Conservation (phyloP, 2,888 invertebrate species). For the Opisthograptis luteolata region DNA sequence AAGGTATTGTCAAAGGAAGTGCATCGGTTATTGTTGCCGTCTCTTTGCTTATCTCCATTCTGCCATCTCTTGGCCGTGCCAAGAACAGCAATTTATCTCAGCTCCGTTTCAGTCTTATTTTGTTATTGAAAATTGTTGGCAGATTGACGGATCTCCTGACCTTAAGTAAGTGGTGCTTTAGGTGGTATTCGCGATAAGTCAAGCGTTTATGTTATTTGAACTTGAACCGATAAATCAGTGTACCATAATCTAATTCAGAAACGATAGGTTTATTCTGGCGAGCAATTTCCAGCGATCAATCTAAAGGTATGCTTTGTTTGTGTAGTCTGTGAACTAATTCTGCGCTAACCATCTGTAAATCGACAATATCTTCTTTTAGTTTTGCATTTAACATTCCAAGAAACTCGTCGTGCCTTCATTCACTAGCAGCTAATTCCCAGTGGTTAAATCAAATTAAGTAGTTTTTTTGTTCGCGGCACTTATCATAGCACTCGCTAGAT, state of each 20-base stretch:
- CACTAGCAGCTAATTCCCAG: slow-evolving; percentile 16
- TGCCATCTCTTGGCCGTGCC: slow-evolving; percentile 58
- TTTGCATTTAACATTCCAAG: slow-evolving; percentile 21
- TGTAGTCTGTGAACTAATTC: background rate
- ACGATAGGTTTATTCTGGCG: slow-evolving; percentile 1
- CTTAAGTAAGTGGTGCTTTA: slow-evolving; percentile 35
- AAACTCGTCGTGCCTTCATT: slow-evolving; percentile 15
- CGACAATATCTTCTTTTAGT: slow-evolving; percentile 6
- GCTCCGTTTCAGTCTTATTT: slow-evolving; percentile 64
- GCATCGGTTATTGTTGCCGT: slow-evolving; percentile 80
- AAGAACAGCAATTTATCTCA: slow-evolving; percentile 69
- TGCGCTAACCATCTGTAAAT: background rate
- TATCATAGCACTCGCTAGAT: slow-evolving; percentile 27
- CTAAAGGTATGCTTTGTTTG: background rate
- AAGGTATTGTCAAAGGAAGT: slow-evolving; percentile 78
- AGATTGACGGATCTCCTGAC: slow-evolving; percentile 54
- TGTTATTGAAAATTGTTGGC: slow-evolving; percentile 68
- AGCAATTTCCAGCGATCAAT: slow-evolving; percentile 1
- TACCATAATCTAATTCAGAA: slow-evolving; percentile 12
- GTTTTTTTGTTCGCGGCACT: slow-evolving; percentile 28
- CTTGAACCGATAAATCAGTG: slow-evolving; percentile 29
- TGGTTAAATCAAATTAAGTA: slow-evolving; percentile 11
- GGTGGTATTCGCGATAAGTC: slow-evolving; percentile 37
- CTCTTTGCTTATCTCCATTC: slow-evolving; percentile 68
- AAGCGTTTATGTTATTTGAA: slow-evolving; percentile 40